Base-by-base conservation (phyloP, 2,888 invertebrate genomes). In the Asteroscopus sphinx region DNA sequence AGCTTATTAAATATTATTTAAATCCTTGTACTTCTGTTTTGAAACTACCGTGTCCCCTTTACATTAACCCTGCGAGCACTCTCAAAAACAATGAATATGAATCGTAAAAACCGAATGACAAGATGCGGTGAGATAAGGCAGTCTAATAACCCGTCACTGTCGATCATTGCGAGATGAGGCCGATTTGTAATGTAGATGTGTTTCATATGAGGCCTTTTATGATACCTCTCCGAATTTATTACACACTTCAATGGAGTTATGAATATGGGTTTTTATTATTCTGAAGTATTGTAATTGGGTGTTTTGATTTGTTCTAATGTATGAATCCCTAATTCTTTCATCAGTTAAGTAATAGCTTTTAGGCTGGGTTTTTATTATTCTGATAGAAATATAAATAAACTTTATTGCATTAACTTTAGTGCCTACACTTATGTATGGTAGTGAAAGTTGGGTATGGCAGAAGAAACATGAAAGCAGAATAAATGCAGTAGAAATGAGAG, bases 1-100 rank as follows among this genome's bases (percentile, higher is more conserved):
- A 36, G 9, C 11, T 11, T 4, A 36, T 9, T 1, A 36, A 1
- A 9, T 9, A 28, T 1, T 9, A 28, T 8, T 28, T 25, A 2
- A 28, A 28, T 9, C 40, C 7, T 68, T 53, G 68, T 65, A 62
- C 68, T 65, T 68, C 64, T 65, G 64, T 28, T 25, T 9, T 11
- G 36, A 26, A 13, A 48, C 70, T 73, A 44, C 71, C 35, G 16
- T 28, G 30, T 36, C 15, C 39, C 49, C 58, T 61, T 45, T 45
- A 41, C 57, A 75, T 68, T 49, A 75, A 51, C 75, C 52, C 66
- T 67, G 44, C 77, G 47, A 67, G 65, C 77, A 82, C 86, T 90
- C 83, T 86, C 86, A 87, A 89, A 87, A 91, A 91, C 92, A 91
- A 92, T 91, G 91, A 89, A 82, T 82, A 69, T 56, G 81, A 73